Conservation (phyloP, 1,140 invertebrate genomes). For the Holotrichia oblita region DNA sequence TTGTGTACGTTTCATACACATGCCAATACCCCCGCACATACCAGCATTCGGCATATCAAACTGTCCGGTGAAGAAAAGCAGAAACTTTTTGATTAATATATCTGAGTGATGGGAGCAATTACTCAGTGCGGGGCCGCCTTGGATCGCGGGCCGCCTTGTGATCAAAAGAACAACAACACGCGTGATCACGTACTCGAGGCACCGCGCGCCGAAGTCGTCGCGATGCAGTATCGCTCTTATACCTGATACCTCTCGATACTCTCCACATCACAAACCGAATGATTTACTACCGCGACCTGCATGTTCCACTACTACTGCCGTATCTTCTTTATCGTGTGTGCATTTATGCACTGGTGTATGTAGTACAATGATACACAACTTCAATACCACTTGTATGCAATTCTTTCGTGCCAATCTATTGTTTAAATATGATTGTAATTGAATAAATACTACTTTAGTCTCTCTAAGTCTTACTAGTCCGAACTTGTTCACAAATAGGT, state of each 20-base stretch:
- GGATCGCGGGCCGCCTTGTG: constrained; percentile 47
- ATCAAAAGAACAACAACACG: constrained; percentile 40
- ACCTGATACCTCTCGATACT: constrained; percentile 6
- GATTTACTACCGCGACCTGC: constrained; percentile 25
- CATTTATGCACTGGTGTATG: constrained; percentile 5
- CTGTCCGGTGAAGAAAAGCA: constrained; percentile 33
- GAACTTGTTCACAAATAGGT: too few species aligned
- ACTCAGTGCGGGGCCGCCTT: constrained; percentile 38
- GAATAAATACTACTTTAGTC: too few species aligned
- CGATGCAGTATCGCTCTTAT: constrained; percentile 26
- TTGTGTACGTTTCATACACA: constrained; percentile 5
- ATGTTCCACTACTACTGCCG: constrained; percentile 8
- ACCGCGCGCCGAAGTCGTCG: constrained; percentile 20
- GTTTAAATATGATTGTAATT: too few species aligned
- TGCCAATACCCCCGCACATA: constrained; percentile 35
- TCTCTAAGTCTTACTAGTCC: too few species aligned
- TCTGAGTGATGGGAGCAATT: constrained; percentile 42
- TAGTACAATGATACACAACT: background rate
- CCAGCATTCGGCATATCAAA: constrained; percentile 34
- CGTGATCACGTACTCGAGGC: constrained; percentile 28
- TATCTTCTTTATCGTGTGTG: background rate
- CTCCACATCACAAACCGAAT: constrained; percentile 27
- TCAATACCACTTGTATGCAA: background rate
- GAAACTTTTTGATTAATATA: constrained; percentile 42
- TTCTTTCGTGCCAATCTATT: too few species aligned